Evolutionary conservation across 2,113 vertebrate genomes (phyloP).

Genomic region (Puffinus mauretanicus): DNA sequence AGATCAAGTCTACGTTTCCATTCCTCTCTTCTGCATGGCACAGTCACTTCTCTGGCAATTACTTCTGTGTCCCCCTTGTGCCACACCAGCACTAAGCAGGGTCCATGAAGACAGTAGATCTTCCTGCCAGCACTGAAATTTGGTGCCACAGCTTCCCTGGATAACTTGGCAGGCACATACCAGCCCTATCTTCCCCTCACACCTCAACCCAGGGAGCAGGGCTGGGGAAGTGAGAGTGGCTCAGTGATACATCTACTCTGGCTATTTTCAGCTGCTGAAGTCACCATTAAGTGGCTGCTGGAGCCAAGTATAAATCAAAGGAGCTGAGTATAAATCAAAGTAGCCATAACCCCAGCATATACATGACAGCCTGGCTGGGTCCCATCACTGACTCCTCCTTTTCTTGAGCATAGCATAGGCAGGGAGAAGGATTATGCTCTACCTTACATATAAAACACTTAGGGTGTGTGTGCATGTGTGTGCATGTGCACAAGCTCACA

Average conservation of each 20-base stretch:
- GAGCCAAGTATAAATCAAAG: conserved; percentile 27
- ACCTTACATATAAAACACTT: background rate
- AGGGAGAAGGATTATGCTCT: background rate
- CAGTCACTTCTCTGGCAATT: background rate
- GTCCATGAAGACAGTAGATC: background rate
- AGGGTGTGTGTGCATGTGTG: too few relatives aligned
- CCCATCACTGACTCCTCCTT: background rate
- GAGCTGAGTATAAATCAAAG: background rate
- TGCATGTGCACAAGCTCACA: background rate
- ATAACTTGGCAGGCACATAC: background rate
- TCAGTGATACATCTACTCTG: background rate
- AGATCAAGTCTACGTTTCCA: background rate
- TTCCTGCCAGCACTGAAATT: background rate
- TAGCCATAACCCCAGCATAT: background rate
- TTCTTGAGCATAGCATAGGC: background rate
- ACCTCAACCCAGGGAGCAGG: background rate
- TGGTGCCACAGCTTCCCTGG: background rate
- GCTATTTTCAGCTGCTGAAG: conserved; percentile 51
- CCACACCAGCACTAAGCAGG: background rate
- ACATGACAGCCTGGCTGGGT: background rate
- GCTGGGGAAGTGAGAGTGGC: background rate
- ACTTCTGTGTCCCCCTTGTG: background rate
- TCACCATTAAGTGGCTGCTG: background rate
- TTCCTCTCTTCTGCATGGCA: background rate
- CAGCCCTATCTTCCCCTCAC: background rate